Conservation (phyloP, 2,888 invertebrate species). For the Acanthopleura granulata region DNA sequence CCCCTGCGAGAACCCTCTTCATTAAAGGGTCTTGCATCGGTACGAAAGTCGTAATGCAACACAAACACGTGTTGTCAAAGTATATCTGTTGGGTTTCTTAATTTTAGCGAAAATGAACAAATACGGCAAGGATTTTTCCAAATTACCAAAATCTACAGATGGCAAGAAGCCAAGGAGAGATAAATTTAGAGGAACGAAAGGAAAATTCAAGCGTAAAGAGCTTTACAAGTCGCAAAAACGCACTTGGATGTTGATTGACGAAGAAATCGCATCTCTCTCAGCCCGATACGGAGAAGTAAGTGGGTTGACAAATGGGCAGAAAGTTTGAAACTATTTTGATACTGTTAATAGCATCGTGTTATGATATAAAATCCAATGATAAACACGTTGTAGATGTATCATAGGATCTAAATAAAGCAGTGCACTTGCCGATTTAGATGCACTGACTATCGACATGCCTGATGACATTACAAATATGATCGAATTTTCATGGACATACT, state of each 20-base stretch:
- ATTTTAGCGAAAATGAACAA: neutral
- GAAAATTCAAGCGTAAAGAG: conserved; percentile 36
- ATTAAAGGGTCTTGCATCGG: neutral
- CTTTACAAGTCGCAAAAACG: conserved; percentile 33
- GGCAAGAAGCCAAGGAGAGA: conserved; percentile 25
- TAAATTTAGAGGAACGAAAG: conserved; percentile 31
- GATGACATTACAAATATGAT: too few species aligned
- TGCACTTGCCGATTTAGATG: too few species aligned
- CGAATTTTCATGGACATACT: too few species aligned
- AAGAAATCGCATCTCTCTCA: conserved; percentile 34
- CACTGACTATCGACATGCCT: too few species aligned
- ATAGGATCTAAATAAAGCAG: too few species aligned
- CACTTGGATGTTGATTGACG: conserved; percentile 31
- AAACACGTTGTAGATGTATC: too few species aligned
- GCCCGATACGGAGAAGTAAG: conserved; percentile 28
- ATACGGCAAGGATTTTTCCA: conserved; percentile 17
- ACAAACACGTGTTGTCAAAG: neutral
- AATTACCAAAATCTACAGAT: neutral
- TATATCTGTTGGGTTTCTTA: neutral
- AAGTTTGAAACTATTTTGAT: neutral
- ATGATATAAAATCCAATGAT: too few species aligned
- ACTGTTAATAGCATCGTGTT: too few species aligned
- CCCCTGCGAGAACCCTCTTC: too few species aligned
- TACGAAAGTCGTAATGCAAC: neutral
- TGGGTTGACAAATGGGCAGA: neutral